phyloP scores from a whole-genome alignment of 2,113 vertebrate species.

The Myrmecobius fasciatus region DNA sequence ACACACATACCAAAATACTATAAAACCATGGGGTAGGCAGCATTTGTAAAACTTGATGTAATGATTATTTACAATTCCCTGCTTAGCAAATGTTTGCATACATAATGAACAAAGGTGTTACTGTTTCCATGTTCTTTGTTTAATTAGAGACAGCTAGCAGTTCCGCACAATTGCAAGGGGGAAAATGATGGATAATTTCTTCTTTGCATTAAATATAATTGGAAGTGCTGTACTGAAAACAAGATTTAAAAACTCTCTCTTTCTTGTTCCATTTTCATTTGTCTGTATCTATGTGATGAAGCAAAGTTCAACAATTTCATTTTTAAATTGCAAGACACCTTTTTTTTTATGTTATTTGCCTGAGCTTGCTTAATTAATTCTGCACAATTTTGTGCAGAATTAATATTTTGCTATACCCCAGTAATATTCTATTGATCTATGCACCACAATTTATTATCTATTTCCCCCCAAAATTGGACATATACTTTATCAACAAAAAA shows the following conservation, averaged over 20 bases:
- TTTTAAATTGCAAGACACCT: neutral
- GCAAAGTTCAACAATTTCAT: neutral
- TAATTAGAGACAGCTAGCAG: constrained; percentile 66
- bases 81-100: constrained; percentile 62
- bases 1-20: neutral
- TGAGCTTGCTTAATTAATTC: neutral
- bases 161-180: constrained; percentile 29
- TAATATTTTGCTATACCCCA: neutral
- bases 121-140: constrained; percentile 46
- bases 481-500: neutral
- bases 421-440: neutral
- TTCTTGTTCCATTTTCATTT: neutral
- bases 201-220: constrained; percentile 59
- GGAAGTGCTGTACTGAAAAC: constrained; percentile 33
- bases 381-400: neutral
- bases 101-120: constrained; percentile 64
- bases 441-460: neutral
- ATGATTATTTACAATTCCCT: constrained; percentile 60
- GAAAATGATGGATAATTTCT: constrained; percentile 60
- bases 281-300: constrained; percentile 9
- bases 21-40: constrained; percentile 45
- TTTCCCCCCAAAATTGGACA: neutral
- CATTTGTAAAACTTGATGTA: constrained; percentile 65
- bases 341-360: neutral
- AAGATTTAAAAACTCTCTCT: constrained; percentile 46